These are phyloP conservation scores for Acanthococcus lagerstroemiae DNA, from an alignment of 2,888 invertebrate species.

Conservation along the genomic window DNA sequence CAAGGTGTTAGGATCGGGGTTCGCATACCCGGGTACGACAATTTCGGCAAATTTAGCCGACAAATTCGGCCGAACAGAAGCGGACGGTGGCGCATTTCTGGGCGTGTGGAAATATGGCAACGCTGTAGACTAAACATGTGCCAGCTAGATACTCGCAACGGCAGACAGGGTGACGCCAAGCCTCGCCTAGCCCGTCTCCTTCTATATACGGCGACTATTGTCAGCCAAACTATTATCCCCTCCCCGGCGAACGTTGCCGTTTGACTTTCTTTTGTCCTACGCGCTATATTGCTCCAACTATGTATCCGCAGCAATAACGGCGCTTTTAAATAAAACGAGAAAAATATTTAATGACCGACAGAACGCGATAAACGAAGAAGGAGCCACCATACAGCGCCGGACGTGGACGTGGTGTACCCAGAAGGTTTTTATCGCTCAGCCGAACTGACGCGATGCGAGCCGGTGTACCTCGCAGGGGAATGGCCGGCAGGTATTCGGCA, in stretches of 20 bases:
- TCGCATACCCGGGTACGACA: no score
- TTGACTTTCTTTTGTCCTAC: constrained; percentile 35
- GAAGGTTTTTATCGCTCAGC: no score
- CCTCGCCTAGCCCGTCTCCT: constrained; percentile 39
- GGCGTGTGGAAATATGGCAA: constrained; percentile 9
- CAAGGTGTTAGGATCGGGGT: no score
- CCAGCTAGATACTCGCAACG: constrained; percentile 40
- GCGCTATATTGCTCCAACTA: constrained; percentile 17
- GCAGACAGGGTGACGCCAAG: constrained; percentile 92
- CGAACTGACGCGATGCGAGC: no score
- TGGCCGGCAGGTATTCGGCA: constrained; percentile 23
- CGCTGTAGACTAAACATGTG: constrained; percentile 16
- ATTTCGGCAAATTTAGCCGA: no score
- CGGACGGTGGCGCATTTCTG: not conserved
- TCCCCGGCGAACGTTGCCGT: constrained; percentile 31
- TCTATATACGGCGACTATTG: constrained; percentile 23
- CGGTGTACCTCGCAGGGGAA: constrained; percentile 16
- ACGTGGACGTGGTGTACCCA: constrained; percentile 15
- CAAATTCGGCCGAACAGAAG: no score
- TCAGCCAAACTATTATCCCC: constrained; percentile 28
- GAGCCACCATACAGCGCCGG: constrained; percentile 26
- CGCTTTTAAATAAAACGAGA: constrained; percentile 25
- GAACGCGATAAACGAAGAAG: constrained; percentile 19
- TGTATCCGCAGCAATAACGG: constrained; percentile 26
- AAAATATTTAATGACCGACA: constrained; percentile 25